Evolutionary conservation across 2,888 invertebrate genomes (phyloP).

Genomic region (Heliconius aoede): DNA sequence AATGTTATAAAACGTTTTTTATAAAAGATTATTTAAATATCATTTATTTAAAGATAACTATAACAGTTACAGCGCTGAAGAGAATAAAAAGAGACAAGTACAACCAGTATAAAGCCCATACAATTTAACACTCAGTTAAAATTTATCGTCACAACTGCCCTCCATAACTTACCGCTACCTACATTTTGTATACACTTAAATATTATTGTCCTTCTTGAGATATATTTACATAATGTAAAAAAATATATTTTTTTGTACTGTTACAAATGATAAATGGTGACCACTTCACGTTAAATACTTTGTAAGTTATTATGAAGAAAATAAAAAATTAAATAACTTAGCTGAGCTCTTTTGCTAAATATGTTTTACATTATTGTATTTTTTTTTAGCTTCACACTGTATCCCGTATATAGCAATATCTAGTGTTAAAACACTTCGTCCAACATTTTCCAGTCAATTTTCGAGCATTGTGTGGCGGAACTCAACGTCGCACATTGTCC

Average conservation of each 20-base stretch:
- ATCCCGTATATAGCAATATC: not conserved
- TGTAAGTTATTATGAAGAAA: not conserved
- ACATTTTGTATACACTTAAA: slow-evolving; percentile 61
- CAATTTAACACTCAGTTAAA: slow-evolving; percentile 61
- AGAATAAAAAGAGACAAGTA: not conserved
- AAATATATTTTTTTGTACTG: slow-evolving; percentile 48
- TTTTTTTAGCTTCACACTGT: not conserved
- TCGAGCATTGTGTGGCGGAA: too few species aligned
- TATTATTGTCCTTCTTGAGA: slow-evolving; percentile 49
- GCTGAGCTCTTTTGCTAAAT: not conserved
- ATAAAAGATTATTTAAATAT: not conserved
- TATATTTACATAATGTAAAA: not conserved
- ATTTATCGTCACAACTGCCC: slow-evolving; percentile 55
- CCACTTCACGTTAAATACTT: not conserved
- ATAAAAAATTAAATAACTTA: not conserved
- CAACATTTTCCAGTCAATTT: too few species aligned
- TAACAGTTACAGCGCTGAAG: not conserved
- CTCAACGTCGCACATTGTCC: too few species aligned
- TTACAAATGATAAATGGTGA: not conserved
- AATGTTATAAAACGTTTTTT: too few species aligned
- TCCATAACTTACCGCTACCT: slow-evolving; percentile 51
- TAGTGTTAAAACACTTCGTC: not conserved
- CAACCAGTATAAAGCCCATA: slow-evolving; percentile 57
- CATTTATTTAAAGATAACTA: not conserved
- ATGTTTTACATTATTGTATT: not conserved